phyloP scores from a whole-genome alignment of 2,888 invertebrate genomes.

The Clivina fossor region DNA sequence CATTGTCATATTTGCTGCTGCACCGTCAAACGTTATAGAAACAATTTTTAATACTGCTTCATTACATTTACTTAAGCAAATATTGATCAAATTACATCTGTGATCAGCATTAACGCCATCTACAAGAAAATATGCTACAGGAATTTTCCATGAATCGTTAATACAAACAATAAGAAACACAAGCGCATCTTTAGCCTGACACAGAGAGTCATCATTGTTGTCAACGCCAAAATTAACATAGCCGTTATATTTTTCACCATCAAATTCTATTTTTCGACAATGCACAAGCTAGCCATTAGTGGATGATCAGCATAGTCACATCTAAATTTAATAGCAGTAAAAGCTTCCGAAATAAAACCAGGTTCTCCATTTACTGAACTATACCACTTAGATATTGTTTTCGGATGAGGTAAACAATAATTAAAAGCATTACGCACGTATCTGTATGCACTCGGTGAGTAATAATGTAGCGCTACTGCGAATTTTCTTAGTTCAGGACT shows the following conservation, averaged over 20 bases:
- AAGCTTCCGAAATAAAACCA: conserved; percentile 42
- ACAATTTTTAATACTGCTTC: conserved; percentile 14
- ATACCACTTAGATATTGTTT: conserved; percentile 42
- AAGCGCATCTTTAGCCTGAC: conserved; percentile 38
- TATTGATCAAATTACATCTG: conserved; percentile 31
- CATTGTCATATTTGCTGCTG: conserved; percentile 19
- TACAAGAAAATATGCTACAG: conserved; percentile 45
- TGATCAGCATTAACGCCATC: conserved; percentile 39
- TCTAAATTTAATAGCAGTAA: conserved; percentile 35
- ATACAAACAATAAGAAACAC: conserved; percentile 43
- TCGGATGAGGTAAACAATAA: conserved; percentile 41
- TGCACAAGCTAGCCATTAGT: conserved; percentile 42
- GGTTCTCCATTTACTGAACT: conserved; percentile 39
- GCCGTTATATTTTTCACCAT: conserved; percentile 32
- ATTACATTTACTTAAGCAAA: conserved; percentile 2
- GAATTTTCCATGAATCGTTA: conserved; percentile 45
- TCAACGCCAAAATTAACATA: conserved; percentile 35
- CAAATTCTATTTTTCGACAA: conserved; percentile 37
- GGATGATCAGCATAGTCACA: conserved; percentile 37
- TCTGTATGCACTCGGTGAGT: conserved; percentile 40
- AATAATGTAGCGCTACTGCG: conserved; percentile 40
- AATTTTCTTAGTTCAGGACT: conserved; percentile 33
- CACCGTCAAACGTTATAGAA: conserved; percentile 26
- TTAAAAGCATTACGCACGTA: conserved; percentile 41
- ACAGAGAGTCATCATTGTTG: conserved; percentile 11